Conservation (phyloP, 2,113 vertebrate genomes). For the Lepisosteus oculatus region DNA sequence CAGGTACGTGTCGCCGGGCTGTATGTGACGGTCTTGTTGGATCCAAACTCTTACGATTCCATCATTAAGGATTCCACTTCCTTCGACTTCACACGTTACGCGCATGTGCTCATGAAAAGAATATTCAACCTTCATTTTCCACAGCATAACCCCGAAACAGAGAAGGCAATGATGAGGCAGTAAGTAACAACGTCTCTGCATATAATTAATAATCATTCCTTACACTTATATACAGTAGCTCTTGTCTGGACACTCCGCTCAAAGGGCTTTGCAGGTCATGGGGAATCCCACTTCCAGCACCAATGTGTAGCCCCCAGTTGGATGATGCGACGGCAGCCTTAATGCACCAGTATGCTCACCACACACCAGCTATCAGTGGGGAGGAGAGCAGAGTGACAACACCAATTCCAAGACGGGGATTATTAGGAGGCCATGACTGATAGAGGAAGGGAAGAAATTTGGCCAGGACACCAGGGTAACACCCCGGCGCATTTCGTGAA, state of each 20-base stretch:
- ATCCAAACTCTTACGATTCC: slow-evolving; percentile 73
- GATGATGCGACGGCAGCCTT: no score
- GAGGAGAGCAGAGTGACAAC: background rate
- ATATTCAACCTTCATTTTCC: slow-evolving; percentile 80
- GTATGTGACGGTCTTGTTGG: slow-evolving; percentile 76
- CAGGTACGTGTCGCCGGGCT: slow-evolving; percentile 77
- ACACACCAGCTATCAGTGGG: no score
- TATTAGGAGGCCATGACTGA: no score
- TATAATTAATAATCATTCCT: background rate
- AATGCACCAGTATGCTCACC: no score
- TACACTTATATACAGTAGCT: no score
- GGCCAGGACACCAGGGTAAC: no score
- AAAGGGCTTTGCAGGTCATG: no score
- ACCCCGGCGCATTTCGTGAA: no score
- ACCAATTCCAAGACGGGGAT: background rate
- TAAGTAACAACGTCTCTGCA: slow-evolving; percentile 50
- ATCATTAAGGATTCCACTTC: slow-evolving; percentile 62
- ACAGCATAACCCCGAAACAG: slow-evolving; percentile 47
- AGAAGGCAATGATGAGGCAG: slow-evolving; percentile 69
- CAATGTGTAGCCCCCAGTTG: no score
- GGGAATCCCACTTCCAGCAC: no score
- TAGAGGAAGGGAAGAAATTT: no score
- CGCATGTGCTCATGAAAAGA: slow-evolving; percentile 75
- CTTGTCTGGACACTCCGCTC: no score
- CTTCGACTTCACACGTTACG: slow-evolving; percentile 76